These are phyloP conservation scores for Ferdinandea cuprea DNA, from an alignment of 2,888 invertebrate species.

Conservation along the genomic window DNA sequence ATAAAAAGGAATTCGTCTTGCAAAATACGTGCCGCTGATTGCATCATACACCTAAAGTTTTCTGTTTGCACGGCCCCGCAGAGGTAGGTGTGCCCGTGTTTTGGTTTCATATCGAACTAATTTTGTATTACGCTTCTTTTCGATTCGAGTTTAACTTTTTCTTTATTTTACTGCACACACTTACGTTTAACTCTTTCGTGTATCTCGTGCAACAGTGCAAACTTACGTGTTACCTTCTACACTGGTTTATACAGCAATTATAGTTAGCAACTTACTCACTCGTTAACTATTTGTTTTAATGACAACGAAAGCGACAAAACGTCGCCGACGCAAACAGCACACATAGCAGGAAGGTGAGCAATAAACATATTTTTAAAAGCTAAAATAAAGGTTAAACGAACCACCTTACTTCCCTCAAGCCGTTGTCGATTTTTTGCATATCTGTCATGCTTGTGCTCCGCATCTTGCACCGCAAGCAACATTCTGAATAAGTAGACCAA, in stretches of 20 bases:
- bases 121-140: neutral
- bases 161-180: slow-evolving; percentile 4
- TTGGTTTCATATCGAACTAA: slow-evolving; percentile 30
- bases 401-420: slow-evolving; percentile 10
- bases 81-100: slow-evolving; percentile 29
- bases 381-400: slow-evolving; percentile 11
- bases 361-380: no score
- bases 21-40: slow-evolving; percentile 49
- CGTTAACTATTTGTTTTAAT: slow-evolving; percentile 2
- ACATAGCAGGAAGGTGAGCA: slow-evolving; percentile 11
- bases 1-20: slow-evolving; percentile 43
- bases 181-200: neutral
- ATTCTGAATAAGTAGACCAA: neutral
- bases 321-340: slow-evolving; percentile 9
- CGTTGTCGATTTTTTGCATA: slow-evolving; percentile 9
- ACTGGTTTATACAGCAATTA: slow-evolving; percentile 2
- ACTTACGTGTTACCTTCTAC: neutral
- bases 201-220: slow-evolving; percentile 4
- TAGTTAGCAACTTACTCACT: slow-evolving; percentile 16
- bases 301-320: slow-evolving; percentile 38
- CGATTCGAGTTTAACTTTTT: neutral
- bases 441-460: neutral
- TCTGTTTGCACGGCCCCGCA: slow-evolving; percentile 4
- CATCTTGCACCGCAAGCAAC: neutral
- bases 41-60: slow-evolving; percentile 46